Evolutionary conservation across 2,888 invertebrate species (phyloP).

Genomic region (Malthinus seriepunctatus): DNA sequence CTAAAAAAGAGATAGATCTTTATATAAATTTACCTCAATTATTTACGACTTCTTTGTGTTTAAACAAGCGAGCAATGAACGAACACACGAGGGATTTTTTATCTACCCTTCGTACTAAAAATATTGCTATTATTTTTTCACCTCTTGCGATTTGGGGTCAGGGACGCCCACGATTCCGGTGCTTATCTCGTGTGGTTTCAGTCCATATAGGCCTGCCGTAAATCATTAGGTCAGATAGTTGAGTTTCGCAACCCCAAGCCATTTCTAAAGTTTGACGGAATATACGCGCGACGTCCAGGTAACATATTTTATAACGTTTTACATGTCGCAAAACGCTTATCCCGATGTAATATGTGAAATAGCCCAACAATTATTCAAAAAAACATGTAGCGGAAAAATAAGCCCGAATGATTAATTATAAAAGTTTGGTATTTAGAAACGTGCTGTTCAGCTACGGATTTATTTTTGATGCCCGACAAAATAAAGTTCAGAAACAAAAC

Average conservation of each 20-base stretch:
- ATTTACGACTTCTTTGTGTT: slow-evolving; percentile 23
- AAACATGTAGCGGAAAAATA: slow-evolving; percentile 29
- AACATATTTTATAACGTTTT: slow-evolving; percentile 14
- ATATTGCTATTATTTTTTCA: slow-evolving; percentile 44
- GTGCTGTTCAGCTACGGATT: slow-evolving; percentile 29
- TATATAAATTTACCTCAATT: background rate
- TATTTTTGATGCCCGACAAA: slow-evolving; percentile 31
- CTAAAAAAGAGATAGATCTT: no score
- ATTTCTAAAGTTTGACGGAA: slow-evolving; percentile 21
- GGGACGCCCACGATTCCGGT: slow-evolving; percentile 45
- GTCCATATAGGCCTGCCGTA: slow-evolving; percentile 46
- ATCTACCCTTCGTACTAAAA: slow-evolving; percentile 41
- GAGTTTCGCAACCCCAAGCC: slow-evolving; percentile 28
- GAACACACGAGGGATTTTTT: slow-evolving; percentile 34
- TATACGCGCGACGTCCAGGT: slow-evolving; percentile 23
- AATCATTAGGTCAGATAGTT: slow-evolving; percentile 47
- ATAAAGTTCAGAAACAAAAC: slow-evolving; percentile 33
- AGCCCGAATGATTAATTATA: slow-evolving; percentile 31
- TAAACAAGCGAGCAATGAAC: slow-evolving; percentile 33
- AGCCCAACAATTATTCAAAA: slow-evolving; percentile 24
- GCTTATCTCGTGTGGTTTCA: slow-evolving; percentile 45
- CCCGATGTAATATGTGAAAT: slow-evolving; percentile 14
- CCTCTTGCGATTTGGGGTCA: slow-evolving; percentile 43
- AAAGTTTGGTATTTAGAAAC: slow-evolving; percentile 30
- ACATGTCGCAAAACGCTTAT: slow-evolving; percentile 17